Base-by-base conservation (phyloP, 2,888 invertebrate species). In the Chalcis sispes region DNA sequence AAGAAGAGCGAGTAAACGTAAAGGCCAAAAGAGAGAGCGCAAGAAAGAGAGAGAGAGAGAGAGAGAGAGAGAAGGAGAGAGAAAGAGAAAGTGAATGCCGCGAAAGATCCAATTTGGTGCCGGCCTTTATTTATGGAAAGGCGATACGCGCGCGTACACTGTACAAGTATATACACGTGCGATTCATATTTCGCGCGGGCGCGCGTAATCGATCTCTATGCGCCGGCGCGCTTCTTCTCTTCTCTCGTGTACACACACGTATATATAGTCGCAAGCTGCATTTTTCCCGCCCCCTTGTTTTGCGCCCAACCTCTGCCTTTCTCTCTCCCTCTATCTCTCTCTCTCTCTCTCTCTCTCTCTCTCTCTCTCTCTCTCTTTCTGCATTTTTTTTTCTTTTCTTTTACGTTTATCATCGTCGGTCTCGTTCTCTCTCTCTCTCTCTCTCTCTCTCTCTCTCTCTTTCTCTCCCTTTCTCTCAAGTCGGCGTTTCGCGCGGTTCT, bases 51-150 rank as follows among this genome's bases (percentile, higher is more conserved):
- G n/a, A n/a, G n/a, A n/a, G n/a, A n/a, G n/a, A n/a, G n/a, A n/a
- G n/a, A n/a, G n/a, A n/a, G n/a, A n/a, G n/a, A n/a, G n/a, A n/a
- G n/a, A n/a, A n/a, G n/a, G n/a, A n/a, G n/a, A n/a, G n/a, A n/a
- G n/a, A 62, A 18, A 7, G 10, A 7, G 36, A 10, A 7, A 13
- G 15, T 64, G 56, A 59, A 5, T 36, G 61, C 36, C 46, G 65
- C 50, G 64, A 59, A 65, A 77, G 77, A 77, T 77, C 77, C 77
- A 77, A 77, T 77, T 77, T 70, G 70, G 74, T 66, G 70, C 70
- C 70, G 70, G 73, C 77, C 77, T 77, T 77, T 77, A 77, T 69
- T 74, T 74, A 77, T 74, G 72, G 72, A 77, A 77, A 62, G 67
- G 25, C 77, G 73, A 71, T 76, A 74, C 62, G 72, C 48, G 72